Percentiles rank a stretch among this genome's conserved stretches.
phyloP scores from a whole-genome alignment of 2,797 vertebrate genomes.

The Hemitrygon akajei region DNA sequence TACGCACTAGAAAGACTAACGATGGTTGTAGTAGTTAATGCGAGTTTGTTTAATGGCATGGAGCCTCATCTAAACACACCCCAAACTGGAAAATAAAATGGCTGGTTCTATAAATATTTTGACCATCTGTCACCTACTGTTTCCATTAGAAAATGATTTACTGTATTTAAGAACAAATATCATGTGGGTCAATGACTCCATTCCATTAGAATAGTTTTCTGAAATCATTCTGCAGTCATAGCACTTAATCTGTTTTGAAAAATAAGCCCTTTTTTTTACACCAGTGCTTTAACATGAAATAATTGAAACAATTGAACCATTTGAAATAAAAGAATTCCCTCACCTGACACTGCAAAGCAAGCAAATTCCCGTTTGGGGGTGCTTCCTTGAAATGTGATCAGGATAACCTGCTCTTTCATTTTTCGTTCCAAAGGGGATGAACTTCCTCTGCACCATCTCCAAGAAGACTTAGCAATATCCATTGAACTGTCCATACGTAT shows the following conservation, averaged over 20 bases:
- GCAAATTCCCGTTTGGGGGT: background rate
- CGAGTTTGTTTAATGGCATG: background rate
- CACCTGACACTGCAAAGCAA: background rate
- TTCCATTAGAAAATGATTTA: constrained; percentile 37
- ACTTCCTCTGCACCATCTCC: too few species aligned
- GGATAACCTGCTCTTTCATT: too few species aligned
- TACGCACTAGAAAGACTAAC: constrained; percentile 7
- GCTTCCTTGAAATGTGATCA: constrained; percentile 8
- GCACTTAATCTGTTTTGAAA: background rate
- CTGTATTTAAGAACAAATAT: constrained; percentile 24
- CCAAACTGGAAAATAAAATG: constrained; percentile 25
- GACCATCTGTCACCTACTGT: constrained; percentile 27
- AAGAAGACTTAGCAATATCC: background rate
- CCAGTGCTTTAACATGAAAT: background rate
- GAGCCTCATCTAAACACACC: constrained; percentile 1
- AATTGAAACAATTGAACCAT: background rate
- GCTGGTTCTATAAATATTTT: constrained; percentile 32
- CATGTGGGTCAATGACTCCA: background rate
- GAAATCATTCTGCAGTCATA: background rate
- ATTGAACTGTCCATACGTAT: too few species aligned
- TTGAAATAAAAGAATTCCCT: background rate
- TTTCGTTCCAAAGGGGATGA: too few species aligned
- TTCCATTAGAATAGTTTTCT: constrained; percentile 16
- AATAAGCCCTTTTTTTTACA: background rate
- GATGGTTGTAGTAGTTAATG: background rate